Percentiles rank a stretch among this genome's conserved stretches.
These are phyloP conservation scores for Caerostris extrusa DNA, from an alignment of 1,140 invertebrate genomes.

Conservation along the genomic window DNA sequence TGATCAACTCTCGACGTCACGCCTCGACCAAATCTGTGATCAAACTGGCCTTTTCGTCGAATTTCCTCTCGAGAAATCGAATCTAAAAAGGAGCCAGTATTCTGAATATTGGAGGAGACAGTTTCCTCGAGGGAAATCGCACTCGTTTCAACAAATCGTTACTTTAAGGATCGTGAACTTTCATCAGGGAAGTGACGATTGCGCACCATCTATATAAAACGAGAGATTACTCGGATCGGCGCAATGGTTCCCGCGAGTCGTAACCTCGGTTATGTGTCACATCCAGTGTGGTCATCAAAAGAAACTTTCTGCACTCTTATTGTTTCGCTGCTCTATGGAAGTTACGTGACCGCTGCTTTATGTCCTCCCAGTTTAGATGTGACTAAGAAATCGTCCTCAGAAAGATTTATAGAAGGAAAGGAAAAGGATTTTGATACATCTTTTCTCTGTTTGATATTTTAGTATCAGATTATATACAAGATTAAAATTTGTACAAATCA, in stretches of 20 bases:
- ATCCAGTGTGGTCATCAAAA: slow-evolving; percentile 60
- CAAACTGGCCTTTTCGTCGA: not conserved
- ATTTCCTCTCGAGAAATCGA: not conserved
- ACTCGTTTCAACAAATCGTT: slow-evolving; percentile 31
- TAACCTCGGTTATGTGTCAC: slow-evolving; percentile 47
- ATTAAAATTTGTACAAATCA: too few species aligned
- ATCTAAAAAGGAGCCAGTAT: slow-evolving; percentile 15
- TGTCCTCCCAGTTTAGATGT: not conserved
- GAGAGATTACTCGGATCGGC: slow-evolving; percentile 15
- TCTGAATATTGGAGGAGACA: slow-evolving; percentile 17
- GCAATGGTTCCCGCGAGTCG: slow-evolving; percentile 42
- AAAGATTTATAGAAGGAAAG: slow-evolving; percentile 10
- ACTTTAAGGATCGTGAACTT: slow-evolving; percentile 52
- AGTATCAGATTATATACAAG: too few species aligned
- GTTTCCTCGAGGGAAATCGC: not conserved
- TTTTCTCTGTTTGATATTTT: too few species aligned
- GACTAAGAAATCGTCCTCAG: not conserved
- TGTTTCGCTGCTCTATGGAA: slow-evolving; percentile 13
- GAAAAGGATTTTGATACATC: too few species aligned
- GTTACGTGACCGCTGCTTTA: slow-evolving; percentile 37
- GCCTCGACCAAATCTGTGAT: too few species aligned
- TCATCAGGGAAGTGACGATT: slow-evolving; percentile 31
- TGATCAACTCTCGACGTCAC: too few species aligned
- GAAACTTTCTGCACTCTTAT: slow-evolving; percentile 31
- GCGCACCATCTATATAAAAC: slow-evolving; percentile 40